These are phyloP conservation scores for Himalopsyche tibetana DNA, from an alignment of 2,888 invertebrate genomes.

Conservation along the genomic window DNA sequence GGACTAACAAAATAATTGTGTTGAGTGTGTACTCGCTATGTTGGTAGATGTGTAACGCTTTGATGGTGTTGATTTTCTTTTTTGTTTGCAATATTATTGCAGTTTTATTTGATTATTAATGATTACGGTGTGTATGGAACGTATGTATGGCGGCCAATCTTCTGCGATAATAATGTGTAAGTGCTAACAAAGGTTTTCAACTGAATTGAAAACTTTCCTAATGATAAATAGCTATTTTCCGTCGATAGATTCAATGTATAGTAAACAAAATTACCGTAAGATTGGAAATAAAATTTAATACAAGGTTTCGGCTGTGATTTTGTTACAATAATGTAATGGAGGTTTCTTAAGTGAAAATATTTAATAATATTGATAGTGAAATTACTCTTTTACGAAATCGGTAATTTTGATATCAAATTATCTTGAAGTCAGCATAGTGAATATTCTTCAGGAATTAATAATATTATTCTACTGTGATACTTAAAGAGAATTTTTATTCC, in stretches of 20 bases:
- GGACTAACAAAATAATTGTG: conserved; percentile 31
- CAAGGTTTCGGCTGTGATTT: neutral
- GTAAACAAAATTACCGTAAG: neutral
- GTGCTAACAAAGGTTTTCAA: neutral
- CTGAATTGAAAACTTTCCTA: neutral
- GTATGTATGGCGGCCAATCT: neutral
- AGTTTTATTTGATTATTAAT: conserved; percentile 23
- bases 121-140: neutral
- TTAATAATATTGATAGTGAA: neutral
- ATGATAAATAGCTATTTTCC: no score
- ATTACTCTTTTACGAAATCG: no score
- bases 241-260: neutral
- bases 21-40: conserved; percentile 31
- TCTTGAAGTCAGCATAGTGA: no score
- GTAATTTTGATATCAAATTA: no score
- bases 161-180: conserved; percentile 12
- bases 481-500: no score
- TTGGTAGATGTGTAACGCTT: conserved; percentile 28
- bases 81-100: conserved; percentile 36
- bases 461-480: no score
- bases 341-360: no score
- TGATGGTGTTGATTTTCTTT: conserved; percentile 37
- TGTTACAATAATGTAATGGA: neutral
- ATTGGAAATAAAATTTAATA: neutral
- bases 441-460: no score